phyloP scores from a whole-genome alignment of 2,888 invertebrate species.

The Microctonus hyperodae region DNA sequence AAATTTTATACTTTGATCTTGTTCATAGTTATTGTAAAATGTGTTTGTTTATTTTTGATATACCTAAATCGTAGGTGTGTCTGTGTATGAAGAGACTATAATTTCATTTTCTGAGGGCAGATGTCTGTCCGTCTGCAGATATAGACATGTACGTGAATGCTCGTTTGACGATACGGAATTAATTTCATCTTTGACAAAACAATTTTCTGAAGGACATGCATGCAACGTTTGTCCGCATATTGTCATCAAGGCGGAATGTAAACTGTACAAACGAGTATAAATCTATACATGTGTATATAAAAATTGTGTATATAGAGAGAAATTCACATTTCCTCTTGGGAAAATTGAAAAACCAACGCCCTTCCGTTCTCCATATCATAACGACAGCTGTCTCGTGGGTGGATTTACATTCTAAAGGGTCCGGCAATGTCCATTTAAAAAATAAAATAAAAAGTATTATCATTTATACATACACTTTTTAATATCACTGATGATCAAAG shows the following conservation, averaged over 20 bases:
- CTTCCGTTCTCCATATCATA: slow-evolving; percentile 16
- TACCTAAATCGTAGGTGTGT: slow-evolving; percentile 6
- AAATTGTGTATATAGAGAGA: slow-evolving; percentile 12
- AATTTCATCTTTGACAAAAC: slow-evolving; percentile 34
- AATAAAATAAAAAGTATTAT: not conserved
- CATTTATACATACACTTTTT: not conserved
- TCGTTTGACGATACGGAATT: slow-evolving; percentile 20
- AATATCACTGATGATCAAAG: not conserved
- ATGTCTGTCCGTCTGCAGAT: not conserved
- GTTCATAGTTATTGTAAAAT: not conserved
- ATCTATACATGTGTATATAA: not conserved
- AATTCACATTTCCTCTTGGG: slow-evolving; percentile 25
- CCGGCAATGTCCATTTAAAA: not conserved
- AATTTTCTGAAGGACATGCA: slow-evolving; percentile 18
- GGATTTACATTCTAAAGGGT: slow-evolving; percentile 22
- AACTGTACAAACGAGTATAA: not conserved
- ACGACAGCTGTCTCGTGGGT: slow-evolving; percentile 22
- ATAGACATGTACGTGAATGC: not conserved
- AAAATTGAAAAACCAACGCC: slow-evolving; percentile 25
- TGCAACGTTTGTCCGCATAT: not conserved
- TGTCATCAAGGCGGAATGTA: not conserved
- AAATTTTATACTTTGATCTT: slow-evolving; percentile 17
- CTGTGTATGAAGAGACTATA: not conserved
- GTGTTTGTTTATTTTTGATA: not conserved
- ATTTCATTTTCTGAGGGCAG: slow-evolving; percentile 20